Evolutionary conservation across 37 sponge, comb jelly and placozoan species (phyloP).

Genomic region (Ephydatia muelleri): DNA sequence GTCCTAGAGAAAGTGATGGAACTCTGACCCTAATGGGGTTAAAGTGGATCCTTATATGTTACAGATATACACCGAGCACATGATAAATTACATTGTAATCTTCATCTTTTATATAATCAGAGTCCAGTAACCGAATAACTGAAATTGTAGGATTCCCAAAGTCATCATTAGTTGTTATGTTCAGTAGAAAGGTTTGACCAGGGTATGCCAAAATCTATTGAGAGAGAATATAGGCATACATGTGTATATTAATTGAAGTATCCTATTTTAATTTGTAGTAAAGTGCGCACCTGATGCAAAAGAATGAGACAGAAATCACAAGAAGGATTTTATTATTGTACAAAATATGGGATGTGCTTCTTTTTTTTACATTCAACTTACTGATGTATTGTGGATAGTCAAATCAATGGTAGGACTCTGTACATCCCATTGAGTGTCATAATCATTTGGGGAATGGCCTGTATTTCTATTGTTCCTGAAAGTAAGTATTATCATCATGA

Average conservation of each 20-base stretch:
- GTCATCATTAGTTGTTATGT: neutral
- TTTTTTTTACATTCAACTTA: neutral
- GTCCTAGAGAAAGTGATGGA: neutral
- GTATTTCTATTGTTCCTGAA: neutral
- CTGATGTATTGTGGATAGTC: neutral
- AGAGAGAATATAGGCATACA: neutral
- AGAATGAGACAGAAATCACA: no score
- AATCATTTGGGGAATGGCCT: neutral
- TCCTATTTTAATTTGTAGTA: no score
- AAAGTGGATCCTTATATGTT: no score
- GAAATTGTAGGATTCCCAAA: neutral
- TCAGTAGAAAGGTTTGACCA: neutral
- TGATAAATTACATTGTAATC: neutral
- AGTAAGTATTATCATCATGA: no score
- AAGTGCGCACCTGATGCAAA: no score
- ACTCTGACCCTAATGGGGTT: neutral
- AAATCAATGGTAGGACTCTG: neutral
- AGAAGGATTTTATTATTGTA: no score
- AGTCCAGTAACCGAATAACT: neutral
- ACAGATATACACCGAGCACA: no score
- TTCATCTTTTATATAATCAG: neutral
- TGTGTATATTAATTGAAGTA: neutral
- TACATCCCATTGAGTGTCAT: neutral
- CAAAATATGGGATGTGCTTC: neutral
- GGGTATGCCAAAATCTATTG: neutral